Conservation (phyloP, 2,888 invertebrate species). For the Camptogramma bilineatum region DNA sequence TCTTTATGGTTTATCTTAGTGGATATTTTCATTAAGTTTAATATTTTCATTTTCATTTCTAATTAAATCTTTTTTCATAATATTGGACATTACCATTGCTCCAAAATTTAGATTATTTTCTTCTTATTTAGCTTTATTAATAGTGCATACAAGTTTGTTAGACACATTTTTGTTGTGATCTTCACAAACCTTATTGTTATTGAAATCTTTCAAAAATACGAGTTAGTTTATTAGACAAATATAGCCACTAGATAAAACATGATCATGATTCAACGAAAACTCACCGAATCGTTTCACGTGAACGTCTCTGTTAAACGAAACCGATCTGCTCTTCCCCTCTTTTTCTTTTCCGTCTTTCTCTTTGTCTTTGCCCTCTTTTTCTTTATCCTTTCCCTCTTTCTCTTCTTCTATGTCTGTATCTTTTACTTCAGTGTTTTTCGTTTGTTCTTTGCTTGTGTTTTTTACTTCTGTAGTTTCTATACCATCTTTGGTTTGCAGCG, state of each 20-base stretch:
- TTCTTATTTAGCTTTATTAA: neutral
- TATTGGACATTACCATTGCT: neutral
- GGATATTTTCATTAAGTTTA: conserved; percentile 5
- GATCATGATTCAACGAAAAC: conserved; percentile 54
- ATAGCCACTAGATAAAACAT: conserved; percentile 24
- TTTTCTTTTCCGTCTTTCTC: conserved; percentile 77
- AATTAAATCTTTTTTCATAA: neutral
- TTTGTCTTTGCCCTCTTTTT: conserved; percentile 32
- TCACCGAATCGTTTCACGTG: conserved; percentile 96
- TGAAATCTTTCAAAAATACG: too few relatives aligned
- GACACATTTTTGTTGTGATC: too few relatives aligned
- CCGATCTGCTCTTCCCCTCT: conserved; percentile 86
- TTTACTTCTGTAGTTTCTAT: conserved; percentile 53
- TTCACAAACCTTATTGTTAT: too few relatives aligned
- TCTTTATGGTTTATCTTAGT: conserved; percentile 16
- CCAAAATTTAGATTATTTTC: neutral
- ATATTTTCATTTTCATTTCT: neutral
- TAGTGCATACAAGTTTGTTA: too few relatives aligned
- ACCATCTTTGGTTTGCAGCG: conserved; percentile 71
- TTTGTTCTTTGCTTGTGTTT: conserved; percentile 20
- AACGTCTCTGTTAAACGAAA: conserved; percentile 96
- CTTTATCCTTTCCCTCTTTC: conserved; percentile 48
- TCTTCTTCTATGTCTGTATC: conserved; percentile 26
- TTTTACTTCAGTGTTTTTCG: conserved; percentile 10
- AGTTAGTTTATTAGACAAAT: too few relatives aligned